Base-by-base conservation (phyloP, 2,113 vertebrate genomes). In the Cariama cristata region DNA sequence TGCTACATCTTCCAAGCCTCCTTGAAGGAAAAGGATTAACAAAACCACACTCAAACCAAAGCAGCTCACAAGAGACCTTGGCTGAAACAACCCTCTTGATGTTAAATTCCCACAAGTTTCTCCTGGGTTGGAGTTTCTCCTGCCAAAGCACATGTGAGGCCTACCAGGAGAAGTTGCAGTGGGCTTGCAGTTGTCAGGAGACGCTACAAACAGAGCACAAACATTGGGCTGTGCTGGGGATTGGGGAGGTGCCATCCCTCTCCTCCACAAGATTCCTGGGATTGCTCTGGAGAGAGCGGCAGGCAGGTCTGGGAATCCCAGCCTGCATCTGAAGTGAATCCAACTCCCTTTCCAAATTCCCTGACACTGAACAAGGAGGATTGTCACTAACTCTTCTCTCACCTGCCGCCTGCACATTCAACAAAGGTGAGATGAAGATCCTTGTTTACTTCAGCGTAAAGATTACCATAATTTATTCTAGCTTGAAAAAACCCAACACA, bases 171-270 rank as follows among this genome's bases (percentile, higher is more conserved):
- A 95, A 95, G 79, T 40, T 49, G 62, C 72, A 72, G 38, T 83
- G 87, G 89, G 76, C 75, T 73, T 55, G 47, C 76, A 96, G 96
- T 90, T 95, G 88, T 97, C 90, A 91, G 82, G 96, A 97, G 90
- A 93, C 18, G 7, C 85, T 89, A 79, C 89, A 97, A 96, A 97
- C 91, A 96, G 58, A 91, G 88, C 92, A 90, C 87, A 96, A 97
- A 97, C 91, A 93, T 53, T 32, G 71, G 71, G 44, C 63, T 76
- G 47, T 56, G 86, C 68, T 17, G 45, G 42, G 88, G 80, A 93
- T 1, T 93, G 94, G 47, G 58, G 59, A 74, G 91, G 88, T 8
- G n/a, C 88, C 67, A 20, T 82, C 58, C 38, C 74, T 93, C 92
- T 96, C 67, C 72, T 92, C 76, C 47, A 87, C 1, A 1, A 81